Conservation (phyloP, 2,888 invertebrate species). For the Phlogophora meticulosa region DNA sequence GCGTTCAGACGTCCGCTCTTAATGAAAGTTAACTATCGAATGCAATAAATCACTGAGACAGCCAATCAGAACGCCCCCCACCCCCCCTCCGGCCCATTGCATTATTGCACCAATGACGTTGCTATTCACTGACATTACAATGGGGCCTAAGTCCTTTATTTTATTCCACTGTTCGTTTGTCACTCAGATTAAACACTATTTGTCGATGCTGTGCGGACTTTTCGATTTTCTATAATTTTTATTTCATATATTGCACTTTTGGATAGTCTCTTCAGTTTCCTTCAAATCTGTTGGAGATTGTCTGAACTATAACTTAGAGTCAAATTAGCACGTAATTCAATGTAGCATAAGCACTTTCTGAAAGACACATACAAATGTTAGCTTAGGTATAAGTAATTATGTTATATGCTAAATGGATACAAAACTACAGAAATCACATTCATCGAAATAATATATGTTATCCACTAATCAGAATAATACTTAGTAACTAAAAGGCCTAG, state of each 20-base stretch:
- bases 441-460: too few species aligned
- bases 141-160: slow-evolving; percentile 59
- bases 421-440: slow-evolving; percentile 10
- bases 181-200: slow-evolving; percentile 47
- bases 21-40: slow-evolving; percentile 73
- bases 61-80: slow-evolving; percentile 71
- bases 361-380: slow-evolving; percentile 34
- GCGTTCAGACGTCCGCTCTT: slow-evolving; percentile 69
- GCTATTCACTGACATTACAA: slow-evolving; percentile 83
- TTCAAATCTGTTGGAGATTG: slow-evolving; percentile 2
- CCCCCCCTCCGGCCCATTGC: slow-evolving; percentile 87
- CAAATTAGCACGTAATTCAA: slow-evolving; percentile 5
- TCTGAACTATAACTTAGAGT: slow-evolving; percentile 23
- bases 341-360: slow-evolving; percentile 38
- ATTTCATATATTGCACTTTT: slow-evolving; percentile 39
- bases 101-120: slow-evolving; percentile 81
- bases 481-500: not conserved
- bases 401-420: slow-evolving; percentile 11
- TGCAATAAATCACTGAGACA: slow-evolving; percentile 75
- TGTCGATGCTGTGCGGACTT: slow-evolving; percentile 7
- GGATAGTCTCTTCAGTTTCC: not conserved
- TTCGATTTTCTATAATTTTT: slow-evolving; percentile 7
- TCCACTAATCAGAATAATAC: slow-evolving; percentile 20
- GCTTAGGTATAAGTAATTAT: not conserved
- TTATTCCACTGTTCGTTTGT: slow-evolving; percentile 58